phyloP scores from a whole-genome alignment of 2,888 invertebrate genomes.

The Lasioglossum pauxillum region DNA sequence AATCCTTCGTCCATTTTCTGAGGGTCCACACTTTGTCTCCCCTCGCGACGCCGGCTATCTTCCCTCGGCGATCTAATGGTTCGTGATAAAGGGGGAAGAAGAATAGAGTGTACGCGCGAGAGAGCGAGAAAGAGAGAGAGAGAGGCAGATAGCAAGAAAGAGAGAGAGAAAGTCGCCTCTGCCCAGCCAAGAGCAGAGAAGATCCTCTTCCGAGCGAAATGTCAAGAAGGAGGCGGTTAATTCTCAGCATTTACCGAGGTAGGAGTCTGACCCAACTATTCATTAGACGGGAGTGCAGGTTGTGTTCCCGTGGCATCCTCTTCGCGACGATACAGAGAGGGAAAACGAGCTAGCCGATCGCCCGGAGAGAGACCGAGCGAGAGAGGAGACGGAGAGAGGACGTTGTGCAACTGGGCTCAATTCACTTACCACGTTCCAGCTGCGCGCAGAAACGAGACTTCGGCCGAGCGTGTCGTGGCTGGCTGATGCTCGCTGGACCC shows the following conservation, averaged over 20 bases:
- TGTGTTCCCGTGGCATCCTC: constrained; percentile 71
- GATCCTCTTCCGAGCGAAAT: constrained; percentile 79
- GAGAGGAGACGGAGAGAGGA: constrained; percentile 28
- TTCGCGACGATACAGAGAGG: constrained; percentile 48
- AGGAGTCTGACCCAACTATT: constrained; percentile 77
- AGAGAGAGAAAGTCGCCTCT: constrained; percentile 30
- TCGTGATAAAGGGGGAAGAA: constrained; percentile 51
- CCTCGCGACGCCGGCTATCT: constrained; percentile 46
- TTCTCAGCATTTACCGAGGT: constrained; percentile 77
- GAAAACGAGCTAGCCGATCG: constrained; percentile 20
- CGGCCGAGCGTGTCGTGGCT: constrained; percentile 42
- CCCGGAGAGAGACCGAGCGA: constrained; percentile 14
- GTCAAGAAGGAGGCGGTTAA: constrained; percentile 81
- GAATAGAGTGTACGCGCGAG: constrained; percentile 1
- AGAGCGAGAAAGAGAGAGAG: neutral
- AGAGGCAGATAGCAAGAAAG: neutral
- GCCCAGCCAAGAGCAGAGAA: constrained; percentile 53
- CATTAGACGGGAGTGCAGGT: constrained; percentile 78
- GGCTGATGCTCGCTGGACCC: constrained; percentile 34
- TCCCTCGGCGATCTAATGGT: constrained; percentile 56
- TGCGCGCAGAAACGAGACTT: constrained; percentile 57
- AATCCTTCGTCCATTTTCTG: constrained; percentile 50
- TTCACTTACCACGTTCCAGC: constrained; percentile 71
- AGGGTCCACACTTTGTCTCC: constrained; percentile 33
- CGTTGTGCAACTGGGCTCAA: constrained; percentile 73